Base-by-base conservation (phyloP, 2,888 invertebrate species). In the Trachelus iudaicus region DNA sequence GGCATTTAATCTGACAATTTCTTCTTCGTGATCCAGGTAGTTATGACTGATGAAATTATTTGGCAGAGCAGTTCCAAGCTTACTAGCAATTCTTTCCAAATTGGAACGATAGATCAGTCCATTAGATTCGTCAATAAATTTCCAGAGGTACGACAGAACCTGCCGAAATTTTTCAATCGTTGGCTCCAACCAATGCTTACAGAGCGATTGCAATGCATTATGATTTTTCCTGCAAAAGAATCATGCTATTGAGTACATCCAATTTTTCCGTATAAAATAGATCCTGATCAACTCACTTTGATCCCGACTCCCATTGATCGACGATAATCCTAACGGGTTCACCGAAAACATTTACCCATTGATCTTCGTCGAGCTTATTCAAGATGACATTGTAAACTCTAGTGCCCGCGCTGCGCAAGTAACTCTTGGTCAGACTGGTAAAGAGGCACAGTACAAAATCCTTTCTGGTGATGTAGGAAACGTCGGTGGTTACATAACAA, bases 361-460 rank as follows among this genome's bases (percentile, higher is more conserved):
- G 89, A 35, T 90, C 87, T 77, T 91, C 90, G 75, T 87, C 85
- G 12, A 93, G 81, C 82, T 92, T 92, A 34, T 92, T 92, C 34
- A 93, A 84, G 79, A 94, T 87, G 34, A 92, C 90, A 87, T 90
- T 92, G 84, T 95, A 95, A 89, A 95, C 92, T 85, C 94, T 94
- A 74, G 94, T 93, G 34, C 94, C 94, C 56, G 94, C 92, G 33
- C 94, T 93, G 6, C 94, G 93, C 56, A 95, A 89, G 79, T 94
- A 93, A 80, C 92, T 92, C 88, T 92, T 93, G 76, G 92, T 87
- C 80, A 94, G 89, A 81, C 93, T 93, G 56, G 82, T 86, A 37
- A 86, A 85, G n/a, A 89, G 77, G 33, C 82, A 81, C 15, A 83
- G 77, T 73, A 87, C 81, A 23, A 91, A 85, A 23, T 85, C 76